A percentile compares a stretch with the other conserved stretches of the same genome.
Evolutionary conservation across 2,888 invertebrate genomes (phyloP).

Genomic region (Synergus gifuensis): DNA sequence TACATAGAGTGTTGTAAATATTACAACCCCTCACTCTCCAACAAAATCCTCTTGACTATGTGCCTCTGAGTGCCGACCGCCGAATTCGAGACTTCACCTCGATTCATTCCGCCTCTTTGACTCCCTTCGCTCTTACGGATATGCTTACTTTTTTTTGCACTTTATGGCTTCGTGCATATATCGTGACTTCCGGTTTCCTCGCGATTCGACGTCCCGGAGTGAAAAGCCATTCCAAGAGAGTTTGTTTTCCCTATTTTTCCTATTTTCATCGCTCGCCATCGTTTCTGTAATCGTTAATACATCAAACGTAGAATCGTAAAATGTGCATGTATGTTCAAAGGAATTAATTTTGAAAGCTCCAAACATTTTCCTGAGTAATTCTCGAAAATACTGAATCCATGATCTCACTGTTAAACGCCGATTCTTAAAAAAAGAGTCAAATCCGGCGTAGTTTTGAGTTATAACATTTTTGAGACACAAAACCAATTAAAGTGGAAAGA

Average conservation of each 20-base stretch:
- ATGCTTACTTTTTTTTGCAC: constrained; percentile 47
- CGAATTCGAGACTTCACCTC: constrained; percentile 49
- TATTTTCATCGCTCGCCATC: background rate
- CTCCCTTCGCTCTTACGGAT: constrained; percentile 46
- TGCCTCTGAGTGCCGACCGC: constrained; percentile 42
- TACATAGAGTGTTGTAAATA: constrained; percentile 75
- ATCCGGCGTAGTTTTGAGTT: too few species aligned
- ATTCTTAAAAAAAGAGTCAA: too few species aligned
- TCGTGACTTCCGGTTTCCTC: constrained; percentile 52
- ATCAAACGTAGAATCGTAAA: background rate
- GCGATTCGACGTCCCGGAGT: constrained; percentile 26
- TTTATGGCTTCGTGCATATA: constrained; percentile 47
- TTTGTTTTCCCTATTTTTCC: background rate
- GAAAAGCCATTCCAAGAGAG: constrained; percentile 25
- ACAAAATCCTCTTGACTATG: constrained; percentile 41
- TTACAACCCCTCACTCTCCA: constrained; percentile 55
- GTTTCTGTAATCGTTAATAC: background rate
- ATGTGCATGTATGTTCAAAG: background rate
- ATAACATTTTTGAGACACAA: too few species aligned
- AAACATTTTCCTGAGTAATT: background rate
- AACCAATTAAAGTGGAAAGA: too few species aligned
- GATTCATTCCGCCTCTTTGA: constrained; percentile 50
- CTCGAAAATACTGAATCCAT: background rate
- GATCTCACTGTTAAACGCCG: too few species aligned
- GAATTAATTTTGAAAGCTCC: too few species aligned